Base-by-base conservation (phyloP, 1,140 invertebrate genomes). In the Orius insidiosus region DNA sequence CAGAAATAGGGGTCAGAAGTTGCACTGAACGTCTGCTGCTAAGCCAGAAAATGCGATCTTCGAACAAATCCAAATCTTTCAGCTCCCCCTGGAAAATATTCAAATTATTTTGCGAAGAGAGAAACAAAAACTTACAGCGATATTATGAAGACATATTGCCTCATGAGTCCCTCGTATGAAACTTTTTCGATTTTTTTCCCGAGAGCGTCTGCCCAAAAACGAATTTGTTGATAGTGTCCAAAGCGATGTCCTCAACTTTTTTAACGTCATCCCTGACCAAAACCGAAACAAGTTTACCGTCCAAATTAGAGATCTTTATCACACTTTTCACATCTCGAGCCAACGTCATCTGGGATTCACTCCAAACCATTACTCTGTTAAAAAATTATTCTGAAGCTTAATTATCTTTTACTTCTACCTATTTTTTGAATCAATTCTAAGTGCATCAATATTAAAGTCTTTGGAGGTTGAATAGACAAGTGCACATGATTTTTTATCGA, bases 321-420 rank as follows among this genome's bases (percentile, higher is more conserved):
- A 32, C 24, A 19, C 44, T 50, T 5, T 44, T 47, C 5, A 16
- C 24, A 14, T 15, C 30, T 10, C 44, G 13, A 24, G 13, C n/a
- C 6, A 45, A 13, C 11, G 15, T 11, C 18, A 14, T 41, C 10
- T n/a, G 47, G 33, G 37, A 45, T 45, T 53, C 52, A 42, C 46
- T 52, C 54, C 54, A 55, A 35, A 53, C 53, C 45, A 55, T 36
- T 32, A 43, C 11, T 14, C 52, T 55, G 38, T 35, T 31, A 10
- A 45, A 45, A 35, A 42, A 45, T 14, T 6, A 32, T 10, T 18
- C 9, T 18, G 13, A 47, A 39, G 32, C 8, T 19, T 5, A 40
- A 36, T 36, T 46, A 1, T 64, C 16, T 47, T n/a, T n/a, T n/a
- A n/a, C n/a, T n/a, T n/a, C n/a, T 50, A 59, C 56, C 56, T 52